Evolutionary conservation across 2,888 invertebrate genomes (phyloP), one percentile per base, ranked within the genome.

Genomic region (Clistopyga incitator): DNA sequence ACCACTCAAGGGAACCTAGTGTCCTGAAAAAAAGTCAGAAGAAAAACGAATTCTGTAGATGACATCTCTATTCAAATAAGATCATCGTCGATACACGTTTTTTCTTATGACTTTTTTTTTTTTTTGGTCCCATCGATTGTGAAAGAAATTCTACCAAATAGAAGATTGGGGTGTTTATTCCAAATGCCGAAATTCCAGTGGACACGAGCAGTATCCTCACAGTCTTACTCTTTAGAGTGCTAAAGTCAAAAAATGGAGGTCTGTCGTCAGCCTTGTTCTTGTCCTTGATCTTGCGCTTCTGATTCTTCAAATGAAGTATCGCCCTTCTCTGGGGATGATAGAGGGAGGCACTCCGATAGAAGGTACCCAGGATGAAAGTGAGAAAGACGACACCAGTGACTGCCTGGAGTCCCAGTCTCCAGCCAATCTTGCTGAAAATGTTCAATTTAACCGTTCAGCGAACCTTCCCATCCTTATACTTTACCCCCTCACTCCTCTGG

Each of bases 301-400:
- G 97, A 93, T 97, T 97, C 93, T 98, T 98, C 90, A 98, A 95
- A 93, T 98, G 98, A 56, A 98, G 94, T 88, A 98, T 98, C 81
- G 97, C 98, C 82, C 97, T 94, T 80, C 98, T 93, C 92, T 98
- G 97, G 0, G 98, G 98, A 92, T 98, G 98, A 93, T 98, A 98
- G 10, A 98, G 94, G 0, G 97, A 97, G 0, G 98, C 97, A 6
- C 97, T 97, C 45, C 98, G 96, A 94, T 98, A 98, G 94, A 97
- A 97, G 6, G 97, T 97, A 74, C 97, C 98, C 42, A 98, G 95
- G 89, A 98, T 96, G 92, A 98, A 97, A 0, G 97, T 97, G 67
- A 96, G 94, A 89, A 97, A 97, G 52, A 97, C 96, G 18, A 96
- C 96, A 64, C 97, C 97, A n/a, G 98, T 97, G 50, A 98, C 96